A percentile compares a stretch with the other conserved stretches of the same genome.
These are phyloP conservation scores for Olivierus martensii DNA, from an alignment of 1,140 invertebrate genomes.

Conservation along the genomic window DNA sequence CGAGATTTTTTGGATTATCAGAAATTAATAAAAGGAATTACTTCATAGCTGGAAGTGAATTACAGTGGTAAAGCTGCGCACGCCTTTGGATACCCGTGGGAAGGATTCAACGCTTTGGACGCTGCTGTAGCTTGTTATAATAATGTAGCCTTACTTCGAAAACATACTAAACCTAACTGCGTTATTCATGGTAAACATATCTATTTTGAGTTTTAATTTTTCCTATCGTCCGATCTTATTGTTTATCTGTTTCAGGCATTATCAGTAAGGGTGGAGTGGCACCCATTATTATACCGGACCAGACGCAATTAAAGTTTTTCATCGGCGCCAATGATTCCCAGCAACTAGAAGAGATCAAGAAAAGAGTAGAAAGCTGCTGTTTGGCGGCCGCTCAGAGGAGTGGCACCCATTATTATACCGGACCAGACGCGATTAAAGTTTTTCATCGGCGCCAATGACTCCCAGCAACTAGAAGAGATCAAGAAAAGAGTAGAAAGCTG, in stretches of 20 bases:
- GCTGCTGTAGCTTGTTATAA: constrained; percentile 21
- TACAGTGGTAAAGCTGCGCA: constrained; percentile 22
- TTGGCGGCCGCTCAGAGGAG: constrained; percentile 23
- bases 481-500: constrained; percentile 21
- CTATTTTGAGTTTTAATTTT: background rate
- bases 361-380: no score
- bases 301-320: constrained; percentile 25
- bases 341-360: no score
- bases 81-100: constrained; percentile 23
- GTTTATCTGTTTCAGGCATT: background rate
- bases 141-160: constrained; percentile 18
- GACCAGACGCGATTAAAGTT: background rate
- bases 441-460: no score
- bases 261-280: background rate
- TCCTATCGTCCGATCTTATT: no score
- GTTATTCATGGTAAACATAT: constrained; percentile 20
- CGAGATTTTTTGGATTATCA: no score
- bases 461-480: no score
- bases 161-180: constrained; percentile 23
- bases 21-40: no score
- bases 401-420: constrained; percentile 23
- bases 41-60: constrained; percentile 18
- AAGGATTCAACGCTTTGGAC: constrained; percentile 25
- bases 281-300: constrained; percentile 29
- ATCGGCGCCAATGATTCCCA: no score